Evolutionary conservation across 2,113 vertebrate genomes (phyloP), one percentile per base, ranked within the genome.

Genomic region (Megatriorchis doriae): DNA sequence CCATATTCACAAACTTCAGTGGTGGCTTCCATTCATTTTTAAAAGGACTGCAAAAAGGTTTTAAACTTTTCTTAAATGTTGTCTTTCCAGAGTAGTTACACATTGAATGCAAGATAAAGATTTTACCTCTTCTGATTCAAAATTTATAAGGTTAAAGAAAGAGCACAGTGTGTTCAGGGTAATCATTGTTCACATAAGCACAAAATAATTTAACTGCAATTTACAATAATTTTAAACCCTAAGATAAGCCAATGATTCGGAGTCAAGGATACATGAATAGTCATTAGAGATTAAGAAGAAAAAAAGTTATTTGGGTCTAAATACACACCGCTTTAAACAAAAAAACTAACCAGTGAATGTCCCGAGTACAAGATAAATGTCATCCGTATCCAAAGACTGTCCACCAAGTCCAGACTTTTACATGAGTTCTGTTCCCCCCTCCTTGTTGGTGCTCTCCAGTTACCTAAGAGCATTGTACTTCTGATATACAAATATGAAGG

Each of bases 291-390:
- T 62, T 56, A 88, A 70, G 38, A 63, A 77, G 6, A 26, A 38
- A 59, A 67, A 66, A 38, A 43, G 18, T 4, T 0, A 23, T 45
- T 81, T 0, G 0, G 1, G 11, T 68, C 82, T 79, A 79, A 73
- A 78, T 23, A 22, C 5, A 21, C 27, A 50, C 4, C 50, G 15
- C 5, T 67, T 75, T 71, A 71, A 75, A 58, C 6, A 80, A 86
- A 13, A 19, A 38, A 52, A 29, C 3, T 43, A 32, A 56, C 10
- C 4, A 31, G 5, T 6, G 23, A 20, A 40, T 65, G 6, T 59
- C 22, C 31, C 22, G 31, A 65, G 12, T 59, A 59, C 26, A 48
- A 71, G 14, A 59, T 10, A 85, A 80, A 43, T 18, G 5, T 40
- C 25, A 62, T 77, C 15, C 4, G 71, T 85, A 21, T 27, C 10